Percentiles rank a stretch among this genome's conserved stretches.
These are phyloP conservation scores for Phanerotoma sp. DNA, from an alignment of 2,888 invertebrate species.

Conservation along the genomic window DNA sequence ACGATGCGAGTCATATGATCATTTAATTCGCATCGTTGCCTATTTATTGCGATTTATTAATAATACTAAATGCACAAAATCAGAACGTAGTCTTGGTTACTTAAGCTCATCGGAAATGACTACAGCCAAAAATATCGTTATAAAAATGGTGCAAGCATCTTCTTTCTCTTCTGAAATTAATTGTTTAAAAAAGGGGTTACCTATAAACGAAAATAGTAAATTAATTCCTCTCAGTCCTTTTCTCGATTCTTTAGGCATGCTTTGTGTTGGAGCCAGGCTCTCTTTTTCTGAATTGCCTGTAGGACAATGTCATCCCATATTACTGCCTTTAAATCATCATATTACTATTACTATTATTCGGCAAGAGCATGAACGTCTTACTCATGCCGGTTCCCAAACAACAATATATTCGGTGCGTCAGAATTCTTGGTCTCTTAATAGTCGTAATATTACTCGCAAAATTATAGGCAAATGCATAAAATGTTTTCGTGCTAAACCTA, in stretches of 20 bases:
- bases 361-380: conserved; percentile 10
- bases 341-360: conserved; percentile 10
- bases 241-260: conserved; percentile 6
- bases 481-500: conserved; percentile 18
- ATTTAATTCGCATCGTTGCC: neutral
- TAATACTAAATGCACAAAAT: neutral
- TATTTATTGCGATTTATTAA: neutral
- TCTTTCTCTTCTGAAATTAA: neutral
- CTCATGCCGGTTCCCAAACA: conserved; percentile 24
- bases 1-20: neutral
- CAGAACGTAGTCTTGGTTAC: neutral
- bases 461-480: conserved; percentile 16
- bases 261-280: conserved; percentile 23
- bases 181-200: neutral
- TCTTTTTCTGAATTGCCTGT: conserved; percentile 3
- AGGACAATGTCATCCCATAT: conserved; percentile 13
- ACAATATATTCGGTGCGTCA: conserved; percentile 17
- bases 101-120: neutral
- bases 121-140: neutral
- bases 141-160: conserved; percentile 1
- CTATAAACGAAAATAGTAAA: neutral
- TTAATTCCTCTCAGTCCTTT: conserved; percentile 15
- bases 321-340: conserved; percentile 16
- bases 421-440: conserved; percentile 26
- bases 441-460: conserved; percentile 12